Base-by-base conservation (phyloP, 2,797 vertebrate genomes). In the Labroides dimidiatus region DNA sequence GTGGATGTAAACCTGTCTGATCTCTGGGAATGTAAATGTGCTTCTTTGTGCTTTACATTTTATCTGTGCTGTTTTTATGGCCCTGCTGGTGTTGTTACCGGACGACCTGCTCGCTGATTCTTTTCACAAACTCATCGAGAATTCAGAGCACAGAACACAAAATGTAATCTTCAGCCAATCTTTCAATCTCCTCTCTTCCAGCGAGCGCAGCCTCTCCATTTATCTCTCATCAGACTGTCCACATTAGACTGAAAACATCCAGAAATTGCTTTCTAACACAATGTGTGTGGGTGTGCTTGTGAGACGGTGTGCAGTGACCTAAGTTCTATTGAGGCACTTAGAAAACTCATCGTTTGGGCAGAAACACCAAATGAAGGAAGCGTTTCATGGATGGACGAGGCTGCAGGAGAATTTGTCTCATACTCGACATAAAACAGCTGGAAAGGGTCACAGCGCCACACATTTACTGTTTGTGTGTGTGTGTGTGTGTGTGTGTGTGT, bases 121-220 rank as follows among this genome's bases (percentile, higher is more conserved):
- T 12, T 54, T 47, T 11, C 53, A 10, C 14, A 1, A 14, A 36
- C 56, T 73, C 56, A 63, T 82, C 50, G 30, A 20, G 16, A 44
- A 75, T 59, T 81, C 75, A 80, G 58, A 61, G 37, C 72, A 70
- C 60, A 63, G 41, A 47, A 42, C 20, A 10, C 7, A 21, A 49
- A 62, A 19, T 55, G 17, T 47, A 55, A 73, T 70, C 21, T 71
- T 27, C 6, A 52, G 24, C 27, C 51, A 66, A 62, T 80, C 54
- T 56, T 57, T 54, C 66, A 56, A 36, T 78, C 63, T 39, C 48
- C 33, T 41, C 23, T 64, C 50, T 45, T 47, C 58, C 23, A 19
- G 41, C 21, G 27, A 48, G 43, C 0, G 23, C 56, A 17, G 39
- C 11, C 6, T 60, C 24, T 53, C 62, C 30, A 4, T 49, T 60